Evolutionary conservation across 2,113 vertebrate species (phyloP).

Genomic region (Micronisus gabar): DNA sequence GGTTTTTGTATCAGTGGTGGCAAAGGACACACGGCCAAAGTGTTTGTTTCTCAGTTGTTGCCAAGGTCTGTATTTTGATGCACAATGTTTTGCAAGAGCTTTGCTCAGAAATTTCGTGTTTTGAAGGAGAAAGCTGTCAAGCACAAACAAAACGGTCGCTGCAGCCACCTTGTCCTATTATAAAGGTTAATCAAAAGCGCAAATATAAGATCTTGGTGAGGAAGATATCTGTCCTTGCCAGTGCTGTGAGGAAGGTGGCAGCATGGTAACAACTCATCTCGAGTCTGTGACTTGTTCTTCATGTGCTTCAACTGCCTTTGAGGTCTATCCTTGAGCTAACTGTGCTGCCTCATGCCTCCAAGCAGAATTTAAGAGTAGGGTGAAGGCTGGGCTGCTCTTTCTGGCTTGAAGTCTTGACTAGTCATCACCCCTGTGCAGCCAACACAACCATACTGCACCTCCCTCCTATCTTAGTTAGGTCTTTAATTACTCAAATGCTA

Average conservation of each 20-base stretch:
- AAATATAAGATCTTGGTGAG: background rate
- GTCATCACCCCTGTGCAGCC: background rate
- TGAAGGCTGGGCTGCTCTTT: background rate
- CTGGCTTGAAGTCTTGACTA: background rate
- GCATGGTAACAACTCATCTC: fast-evolving
- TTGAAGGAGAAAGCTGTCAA: background rate
- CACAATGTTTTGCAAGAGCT: fast-evolving
- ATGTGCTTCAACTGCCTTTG: fast-evolving
- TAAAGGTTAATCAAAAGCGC: background rate
- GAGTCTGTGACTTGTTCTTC: background rate
- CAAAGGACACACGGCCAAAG: background rate
- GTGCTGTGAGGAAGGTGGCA: background rate
- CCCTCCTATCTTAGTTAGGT: background rate
- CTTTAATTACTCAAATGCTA: background rate
- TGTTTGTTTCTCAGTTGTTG: background rate
- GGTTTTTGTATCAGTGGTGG: fast-evolving
- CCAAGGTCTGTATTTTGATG: background rate
- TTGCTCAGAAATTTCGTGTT: background rate
- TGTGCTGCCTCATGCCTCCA: background rate
- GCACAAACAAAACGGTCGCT: background rate
- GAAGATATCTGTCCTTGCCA: background rate
- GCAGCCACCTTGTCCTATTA: background rate
- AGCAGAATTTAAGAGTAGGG: background rate
- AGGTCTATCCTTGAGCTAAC: background rate
- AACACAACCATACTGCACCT: fast-evolving